A percentile compares a stretch with the other conserved stretches of the same genome.
Evolutionary conservation across 1,140 invertebrate species (phyloP).

Genomic region (Arctopsyche grandis): DNA sequence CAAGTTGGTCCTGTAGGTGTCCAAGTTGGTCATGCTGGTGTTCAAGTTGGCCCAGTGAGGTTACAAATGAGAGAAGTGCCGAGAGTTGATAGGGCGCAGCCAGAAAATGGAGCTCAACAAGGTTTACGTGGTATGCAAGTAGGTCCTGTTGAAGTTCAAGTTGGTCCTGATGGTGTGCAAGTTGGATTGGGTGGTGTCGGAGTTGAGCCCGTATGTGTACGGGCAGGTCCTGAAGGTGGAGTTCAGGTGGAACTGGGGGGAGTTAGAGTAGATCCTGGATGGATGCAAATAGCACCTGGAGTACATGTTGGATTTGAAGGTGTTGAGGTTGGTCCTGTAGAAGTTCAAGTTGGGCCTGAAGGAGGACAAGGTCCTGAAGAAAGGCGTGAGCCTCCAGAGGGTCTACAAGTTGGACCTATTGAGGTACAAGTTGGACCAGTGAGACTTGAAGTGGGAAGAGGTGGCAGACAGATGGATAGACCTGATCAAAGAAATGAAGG

Average conservation of each 20-base stretch:
- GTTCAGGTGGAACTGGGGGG: conserved; percentile 29
- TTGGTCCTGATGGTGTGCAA: conserved; percentile 34
- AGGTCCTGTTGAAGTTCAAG: conserved; percentile 36
- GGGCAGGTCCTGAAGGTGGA: background rate
- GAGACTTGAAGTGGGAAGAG: conserved; percentile 9
- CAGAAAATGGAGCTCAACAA: conserved; percentile 22
- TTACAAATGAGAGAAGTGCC: conserved; percentile 23
- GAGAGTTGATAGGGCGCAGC: background rate
- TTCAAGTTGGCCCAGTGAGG: conserved; percentile 29
- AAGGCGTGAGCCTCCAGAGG: background rate
- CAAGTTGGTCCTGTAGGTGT: conserved; percentile 27
- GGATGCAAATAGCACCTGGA: conserved; percentile 32
- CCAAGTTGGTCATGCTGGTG: conserved; percentile 25
- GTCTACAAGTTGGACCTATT: conserved; percentile 22
- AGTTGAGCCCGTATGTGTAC: conserved; percentile 9
- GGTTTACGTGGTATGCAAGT: conserved; percentile 14
- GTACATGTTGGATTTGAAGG: conserved; percentile 28
- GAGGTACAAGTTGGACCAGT: conserved; percentile 24
- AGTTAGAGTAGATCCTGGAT: conserved; percentile 25
- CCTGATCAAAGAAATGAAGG: background rate
- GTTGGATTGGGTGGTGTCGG: conserved; percentile 26
- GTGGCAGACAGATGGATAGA: background rate
- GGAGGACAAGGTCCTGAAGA: background rate
- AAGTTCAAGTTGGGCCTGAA: conserved; percentile 29
- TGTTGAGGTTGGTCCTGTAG: conserved; percentile 26